Conservation (phyloP, 2,888 invertebrate species). For the Leptopilina syphax region DNA sequence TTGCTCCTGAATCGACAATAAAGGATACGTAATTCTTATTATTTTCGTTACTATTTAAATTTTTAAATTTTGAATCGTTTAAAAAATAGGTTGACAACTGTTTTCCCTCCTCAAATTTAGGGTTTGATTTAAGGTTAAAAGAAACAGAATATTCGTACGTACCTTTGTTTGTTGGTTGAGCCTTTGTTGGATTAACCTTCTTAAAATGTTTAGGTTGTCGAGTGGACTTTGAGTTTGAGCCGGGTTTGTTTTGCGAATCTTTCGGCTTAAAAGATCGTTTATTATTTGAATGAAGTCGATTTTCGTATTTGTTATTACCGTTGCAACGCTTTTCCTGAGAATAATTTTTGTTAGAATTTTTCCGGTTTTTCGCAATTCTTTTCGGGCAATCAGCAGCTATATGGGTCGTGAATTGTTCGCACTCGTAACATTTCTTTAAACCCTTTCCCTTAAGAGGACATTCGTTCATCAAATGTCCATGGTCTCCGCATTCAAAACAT, state of each 20-base stretch:
- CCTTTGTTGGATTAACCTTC: not conserved
- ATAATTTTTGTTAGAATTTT: not conserved
- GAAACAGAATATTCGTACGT: not conserved
- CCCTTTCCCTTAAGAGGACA: constrained; percentile 47
- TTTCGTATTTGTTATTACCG: not conserved
- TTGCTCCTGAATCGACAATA: constrained; percentile 45
- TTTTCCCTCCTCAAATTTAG: not conserved
- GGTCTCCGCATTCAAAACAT: constrained; percentile 37
- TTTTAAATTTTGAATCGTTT: too few relatives aligned
- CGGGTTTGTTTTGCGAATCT: not conserved
- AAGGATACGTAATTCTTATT: not conserved
- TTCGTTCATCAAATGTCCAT: constrained; percentile 47
- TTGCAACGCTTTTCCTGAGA: not conserved
- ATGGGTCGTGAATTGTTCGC: constrained; percentile 36
- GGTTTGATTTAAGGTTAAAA: not conserved
- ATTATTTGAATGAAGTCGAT: not conserved
- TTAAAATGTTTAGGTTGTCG: not conserved
- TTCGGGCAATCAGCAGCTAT: constrained; percentile 37
- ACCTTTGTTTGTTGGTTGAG: not conserved
- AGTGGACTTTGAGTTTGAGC: not conserved
- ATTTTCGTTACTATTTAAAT: too few relatives aligned
- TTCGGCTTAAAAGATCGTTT: not conserved
- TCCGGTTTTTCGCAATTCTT: not conserved
- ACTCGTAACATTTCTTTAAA: constrained; percentile 45
- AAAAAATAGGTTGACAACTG: not conserved